These are phyloP conservation scores for Drosophila nikananu DNA, from an alignment of 1,140 invertebrate genomes.

Conservation along the genomic window DNA sequence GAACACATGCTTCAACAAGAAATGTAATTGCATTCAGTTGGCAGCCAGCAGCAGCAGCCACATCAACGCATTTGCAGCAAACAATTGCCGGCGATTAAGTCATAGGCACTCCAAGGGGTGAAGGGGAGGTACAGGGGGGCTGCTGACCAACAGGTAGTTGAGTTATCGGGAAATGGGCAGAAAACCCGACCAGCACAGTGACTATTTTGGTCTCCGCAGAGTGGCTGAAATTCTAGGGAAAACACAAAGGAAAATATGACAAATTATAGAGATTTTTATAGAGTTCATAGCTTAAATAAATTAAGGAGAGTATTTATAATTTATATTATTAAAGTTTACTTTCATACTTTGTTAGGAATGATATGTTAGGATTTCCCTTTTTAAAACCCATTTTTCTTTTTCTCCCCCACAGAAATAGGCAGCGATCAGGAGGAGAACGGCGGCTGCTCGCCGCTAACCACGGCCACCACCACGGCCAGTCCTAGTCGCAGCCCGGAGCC, in stretches of 20 bases:
- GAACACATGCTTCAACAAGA: constrained; percentile 60
- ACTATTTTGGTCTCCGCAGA: constrained; percentile 50
- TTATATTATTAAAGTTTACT: too few relatives aligned
- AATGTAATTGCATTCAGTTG: constrained; percentile 70
- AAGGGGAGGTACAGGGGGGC: not conserved
- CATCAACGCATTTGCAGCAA: constrained; percentile 61
- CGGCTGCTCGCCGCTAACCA: constrained; percentile 72
- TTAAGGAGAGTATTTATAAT: too few relatives aligned
- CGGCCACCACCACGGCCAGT: constrained; percentile 69
- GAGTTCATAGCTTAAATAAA: too few relatives aligned
- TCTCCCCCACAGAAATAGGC: constrained; percentile 52
- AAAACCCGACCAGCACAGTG: constrained; percentile 40
- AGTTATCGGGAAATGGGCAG: constrained; percentile 48
- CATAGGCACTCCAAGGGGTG: constrained; percentile 36
- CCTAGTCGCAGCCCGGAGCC: constrained; percentile 65
- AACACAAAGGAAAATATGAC: not conserved
- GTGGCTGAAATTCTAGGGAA: not conserved
- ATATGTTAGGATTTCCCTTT: not conserved
- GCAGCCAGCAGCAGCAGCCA: constrained; percentile 31
- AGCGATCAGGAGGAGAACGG: constrained; percentile 84
- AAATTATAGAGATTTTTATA: too few relatives aligned
- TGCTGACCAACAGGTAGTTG: constrained; percentile 35
- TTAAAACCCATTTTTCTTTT: not conserved
- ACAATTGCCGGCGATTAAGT: constrained; percentile 78
- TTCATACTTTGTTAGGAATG: too few relatives aligned